Evolutionary conservation across 2,113 vertebrate genomes (phyloP), one percentile per base, ranked within the genome.

Genomic region (Pleuronectes platessa): DNA sequence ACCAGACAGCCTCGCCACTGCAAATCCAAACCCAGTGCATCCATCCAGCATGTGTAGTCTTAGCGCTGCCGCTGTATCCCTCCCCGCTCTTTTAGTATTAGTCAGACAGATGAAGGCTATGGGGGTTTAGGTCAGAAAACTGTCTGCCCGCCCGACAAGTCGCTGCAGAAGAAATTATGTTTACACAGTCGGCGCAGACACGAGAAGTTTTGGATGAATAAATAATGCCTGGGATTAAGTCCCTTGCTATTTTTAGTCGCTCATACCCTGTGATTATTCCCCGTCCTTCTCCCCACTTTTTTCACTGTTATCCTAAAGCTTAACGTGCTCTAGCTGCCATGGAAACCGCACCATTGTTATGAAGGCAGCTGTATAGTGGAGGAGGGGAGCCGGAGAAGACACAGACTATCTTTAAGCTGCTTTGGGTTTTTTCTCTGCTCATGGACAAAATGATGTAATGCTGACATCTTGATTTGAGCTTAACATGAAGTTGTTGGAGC

Each of bases 341-440:
- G 90, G 91, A 89, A 94, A 94, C 93, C 7, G 79, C 69, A 63
- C 71, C 68, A 80, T 84, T 93, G 89, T 87, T 80, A 81, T 87
- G 64, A 81, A 87, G 56, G 49, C 60, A 42, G 72, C 65, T 65
- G 75, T 71, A 78, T 56, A 71, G 78, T 83, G 82, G 88, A 87
- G 87, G 83, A 87, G 83, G 86, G 84, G 88, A 85, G 75, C 56
- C 54, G 65, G 69, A 73, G 12, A 61, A 51, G 73, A 76, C 27
- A 58, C 45, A 73, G 65, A 65, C 24, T 24, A 35, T 77, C 67
- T 80, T 74, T 66, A 24, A 27, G 45, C 26, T 61, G 26, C 64
- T 45, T 26, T 61, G 59, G 8, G 24, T 26, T 64, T 49, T 65
- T 53, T 14, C 27, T 21, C 27, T 21, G 2, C 27, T 76, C 70